A percentile compares a stretch with the other conserved stretches of the same genome.
Conservation (phyloP, 2,113 vertebrate genomes). For the Semnornis frantzii region DNA sequence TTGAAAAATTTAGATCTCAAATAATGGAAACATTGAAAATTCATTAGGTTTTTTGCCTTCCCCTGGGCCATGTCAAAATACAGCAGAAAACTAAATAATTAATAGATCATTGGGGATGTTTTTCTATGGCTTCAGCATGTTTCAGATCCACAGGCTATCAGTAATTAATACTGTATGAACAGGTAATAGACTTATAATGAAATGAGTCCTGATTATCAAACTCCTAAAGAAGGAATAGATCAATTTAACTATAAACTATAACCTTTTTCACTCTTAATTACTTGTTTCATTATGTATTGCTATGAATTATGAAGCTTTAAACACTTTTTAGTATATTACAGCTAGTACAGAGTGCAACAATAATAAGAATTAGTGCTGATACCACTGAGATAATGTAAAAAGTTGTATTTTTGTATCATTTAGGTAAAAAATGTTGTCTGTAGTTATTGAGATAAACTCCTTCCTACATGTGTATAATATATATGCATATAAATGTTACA, state of each 20-base stretch:
- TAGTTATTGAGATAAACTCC: background rate
- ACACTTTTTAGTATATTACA: background rate
- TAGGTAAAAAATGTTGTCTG: conserved; percentile 44
- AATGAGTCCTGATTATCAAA: background rate
- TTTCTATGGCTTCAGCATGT: background rate
- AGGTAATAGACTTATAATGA: background rate
- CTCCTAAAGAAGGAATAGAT: background rate
- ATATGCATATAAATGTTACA: background rate
- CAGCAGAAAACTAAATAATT: background rate
- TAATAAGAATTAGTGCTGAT: background rate
- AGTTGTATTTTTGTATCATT: background rate
- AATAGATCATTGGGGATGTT: background rate
- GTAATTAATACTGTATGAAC: background rate
- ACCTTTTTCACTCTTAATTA: background rate
- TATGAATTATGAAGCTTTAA: background rate
- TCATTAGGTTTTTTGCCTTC: background rate
- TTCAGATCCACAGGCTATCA: background rate
- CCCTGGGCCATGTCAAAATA: background rate
- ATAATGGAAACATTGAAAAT: background rate
- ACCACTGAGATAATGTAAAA: background rate
- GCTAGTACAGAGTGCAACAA: background rate
- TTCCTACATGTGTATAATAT: background rate
- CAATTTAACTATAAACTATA: background rate
- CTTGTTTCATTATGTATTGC: fast-evolving
- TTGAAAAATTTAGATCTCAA: background rate